Evolutionary conservation across 64 coral and sea anemone species (phyloP).

Genomic region (Montipora cactus): DNA sequence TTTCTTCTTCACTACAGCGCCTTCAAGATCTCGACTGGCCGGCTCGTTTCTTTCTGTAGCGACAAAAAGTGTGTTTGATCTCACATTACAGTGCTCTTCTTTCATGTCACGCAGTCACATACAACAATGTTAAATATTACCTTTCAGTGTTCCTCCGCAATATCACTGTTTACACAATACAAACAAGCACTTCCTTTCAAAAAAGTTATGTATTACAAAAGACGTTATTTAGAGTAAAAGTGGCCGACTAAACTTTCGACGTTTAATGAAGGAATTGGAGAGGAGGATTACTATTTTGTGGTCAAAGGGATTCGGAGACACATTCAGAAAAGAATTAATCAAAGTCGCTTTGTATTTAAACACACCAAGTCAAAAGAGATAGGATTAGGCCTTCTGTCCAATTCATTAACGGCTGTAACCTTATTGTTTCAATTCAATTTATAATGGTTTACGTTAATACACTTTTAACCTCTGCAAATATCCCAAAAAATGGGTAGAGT

Average conservation of each 20-base stretch:
- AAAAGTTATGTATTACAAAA: neutral
- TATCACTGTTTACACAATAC: conserved; percentile 5
- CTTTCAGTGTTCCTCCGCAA: neutral
- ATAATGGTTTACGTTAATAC: no score
- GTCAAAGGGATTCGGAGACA: no score
- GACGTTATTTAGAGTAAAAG: no score
- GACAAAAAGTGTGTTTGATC: conserved; percentile 12
- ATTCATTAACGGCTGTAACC: neutral
- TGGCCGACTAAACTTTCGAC: no score
- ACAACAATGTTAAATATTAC: conserved; percentile 4
- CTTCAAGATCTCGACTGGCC: neutral
- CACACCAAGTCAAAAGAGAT: neutral
- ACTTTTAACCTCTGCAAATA: no score
- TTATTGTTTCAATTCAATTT: no score
- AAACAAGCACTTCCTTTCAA: neutral
- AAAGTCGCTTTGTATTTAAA: no score
- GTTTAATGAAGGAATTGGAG: no score
- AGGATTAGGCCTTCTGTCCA: neutral
- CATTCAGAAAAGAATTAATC: no score
- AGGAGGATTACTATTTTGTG: no score
- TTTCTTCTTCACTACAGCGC: neutral
- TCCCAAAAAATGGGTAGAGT: no score
- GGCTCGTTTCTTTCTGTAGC: neutral
- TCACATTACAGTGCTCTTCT: neutral
- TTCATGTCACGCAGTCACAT: conserved; percentile 1